These are phyloP conservation scores for Eilema griseolum DNA, from an alignment of 2,888 invertebrate species.

Conservation along the genomic window DNA sequence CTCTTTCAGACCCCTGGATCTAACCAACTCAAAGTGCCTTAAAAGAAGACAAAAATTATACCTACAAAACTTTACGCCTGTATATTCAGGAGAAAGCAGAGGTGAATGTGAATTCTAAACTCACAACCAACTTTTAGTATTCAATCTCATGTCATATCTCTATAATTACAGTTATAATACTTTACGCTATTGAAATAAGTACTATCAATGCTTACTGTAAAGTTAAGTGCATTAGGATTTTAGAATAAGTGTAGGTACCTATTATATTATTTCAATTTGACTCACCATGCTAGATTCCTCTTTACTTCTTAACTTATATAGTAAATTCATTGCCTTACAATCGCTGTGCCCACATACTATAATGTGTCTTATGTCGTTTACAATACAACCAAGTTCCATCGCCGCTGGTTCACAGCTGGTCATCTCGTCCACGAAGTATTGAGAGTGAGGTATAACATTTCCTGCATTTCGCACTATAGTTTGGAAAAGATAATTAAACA, in stretches of 20 bases:
- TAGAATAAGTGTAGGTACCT: neutral
- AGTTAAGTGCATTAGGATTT: neutral
- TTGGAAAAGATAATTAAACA: neutral
- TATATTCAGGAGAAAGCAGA: too few species aligned
- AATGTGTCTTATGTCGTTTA: slow-evolving; percentile 96
- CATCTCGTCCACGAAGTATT: slow-evolving; percentile 94
- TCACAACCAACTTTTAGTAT: too few species aligned
- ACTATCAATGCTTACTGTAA: neutral
- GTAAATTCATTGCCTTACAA: slow-evolving; percentile 98
- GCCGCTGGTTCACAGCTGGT: slow-evolving; percentile 98
- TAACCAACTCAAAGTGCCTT: too few species aligned
- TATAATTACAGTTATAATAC: too few species aligned
- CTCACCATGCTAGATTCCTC: slow-evolving; percentile 88
- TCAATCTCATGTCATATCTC: too few species aligned
- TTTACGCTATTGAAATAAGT: too few species aligned
- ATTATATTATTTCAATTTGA: slow-evolving; percentile 10
- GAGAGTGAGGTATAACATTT: slow-evolving; percentile 97
- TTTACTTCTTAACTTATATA: slow-evolving; percentile 93
- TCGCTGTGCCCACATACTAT: slow-evolving; percentile 99
- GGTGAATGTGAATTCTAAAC: too few species aligned
- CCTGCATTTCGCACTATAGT: slow-evolving; percentile 96
- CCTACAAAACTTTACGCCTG: too few species aligned
- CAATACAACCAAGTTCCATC: slow-evolving; percentile 96
- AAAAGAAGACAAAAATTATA: too few species aligned
- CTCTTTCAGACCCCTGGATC: too few species aligned